Evolutionary conservation across 1,140 invertebrate genomes (phyloP), one percentile per base, ranked within the genome.

Genomic region (Aphaenogaster rudis): DNA sequence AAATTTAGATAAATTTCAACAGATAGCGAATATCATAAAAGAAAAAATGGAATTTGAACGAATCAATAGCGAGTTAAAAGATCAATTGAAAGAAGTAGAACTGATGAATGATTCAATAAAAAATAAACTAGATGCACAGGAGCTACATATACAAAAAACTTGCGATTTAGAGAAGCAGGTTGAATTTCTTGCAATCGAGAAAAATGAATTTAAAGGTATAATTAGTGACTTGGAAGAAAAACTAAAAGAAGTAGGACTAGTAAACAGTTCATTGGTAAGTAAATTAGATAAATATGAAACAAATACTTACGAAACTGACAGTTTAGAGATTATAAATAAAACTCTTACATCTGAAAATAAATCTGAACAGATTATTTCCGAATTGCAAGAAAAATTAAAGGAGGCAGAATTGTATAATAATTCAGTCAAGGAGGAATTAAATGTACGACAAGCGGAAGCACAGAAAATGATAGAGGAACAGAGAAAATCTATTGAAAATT

Each of bases 1-100:
- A 52, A 13, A 42, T n/a, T n/a, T 21, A 48, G 33, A 86, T 11
- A 88, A 86, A 33, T 13, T 64, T 52, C 33, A 71, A 69, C 59
- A 89, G 17, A 66, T 59, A 15, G 15, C 64, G 42, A 42, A 54
- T 64, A 28, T 84, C 42, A 52, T 50, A 39, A 7, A 59, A 0
- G 67, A 89, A 64, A 71, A 84, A 85, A 85, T 76, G 45, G 76
- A 86, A 66, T 77, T 72, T 36, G 71, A 89, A 81, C 76, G 13
- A 3, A 67, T 84, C n/a, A 78, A 52, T 2, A 15, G 21, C 1
- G 48, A 92, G 0, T 66, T 92, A n/a, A 63, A 64, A 33, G 54
- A 57, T 1, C 28, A 88, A 67, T 82, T 84, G 48, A 42, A 48
- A 72, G n/a, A 91, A 36, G 64, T 72, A 4, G 57, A 71, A 85